These are phyloP conservation scores for Zaprionus kolodkinae DNA, from an alignment of 1,140 invertebrate species.

Conservation along the genomic window DNA sequence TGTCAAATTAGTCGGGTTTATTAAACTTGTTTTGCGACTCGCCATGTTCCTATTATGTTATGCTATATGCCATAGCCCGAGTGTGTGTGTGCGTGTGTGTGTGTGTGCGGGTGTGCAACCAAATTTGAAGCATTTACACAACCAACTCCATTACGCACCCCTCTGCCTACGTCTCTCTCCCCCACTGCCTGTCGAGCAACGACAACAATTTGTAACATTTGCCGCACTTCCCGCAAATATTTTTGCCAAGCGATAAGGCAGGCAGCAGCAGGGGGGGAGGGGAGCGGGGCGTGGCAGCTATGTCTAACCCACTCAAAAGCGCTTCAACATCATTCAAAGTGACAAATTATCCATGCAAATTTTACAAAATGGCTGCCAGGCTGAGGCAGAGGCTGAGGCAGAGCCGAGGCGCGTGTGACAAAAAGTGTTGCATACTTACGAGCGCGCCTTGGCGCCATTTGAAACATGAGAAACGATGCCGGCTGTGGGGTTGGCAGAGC, in stretches of 20 bases:
- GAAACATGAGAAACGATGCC: slow-evolving; percentile 73
- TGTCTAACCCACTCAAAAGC: slow-evolving; percentile 66
- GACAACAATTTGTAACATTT: slow-evolving; percentile 82
- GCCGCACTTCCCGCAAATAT: slow-evolving; percentile 79
- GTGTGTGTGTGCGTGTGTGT: background rate
- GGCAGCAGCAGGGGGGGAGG: too few species aligned
- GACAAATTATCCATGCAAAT: slow-evolving; percentile 83
- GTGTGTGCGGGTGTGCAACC: slow-evolving; percentile 13
- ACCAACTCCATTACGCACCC: slow-evolving; percentile 39
- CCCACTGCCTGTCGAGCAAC: slow-evolving; percentile 26
- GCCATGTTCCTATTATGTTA: slow-evolving; percentile 51
- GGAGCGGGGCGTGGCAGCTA: background rate
- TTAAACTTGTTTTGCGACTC: slow-evolving; percentile 65
- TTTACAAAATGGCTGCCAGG: slow-evolving; percentile 66
- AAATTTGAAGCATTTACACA: slow-evolving; percentile 47
- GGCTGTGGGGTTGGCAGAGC: background rate
- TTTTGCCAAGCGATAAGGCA: slow-evolving; percentile 27
- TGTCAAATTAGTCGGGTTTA: slow-evolving; percentile 81
- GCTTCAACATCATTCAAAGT: slow-evolving; percentile 79
- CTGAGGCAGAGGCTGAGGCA: slow-evolving; percentile 8
- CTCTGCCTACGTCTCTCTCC: background rate
- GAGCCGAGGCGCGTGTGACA: slow-evolving; percentile 49
- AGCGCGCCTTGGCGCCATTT: slow-evolving; percentile 50
- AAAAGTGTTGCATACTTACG: slow-evolving; percentile 79
- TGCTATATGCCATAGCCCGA: slow-evolving; percentile 25